Base-by-base conservation (phyloP, 1,140 invertebrate species). In the Sycophaga agraensis region DNA sequence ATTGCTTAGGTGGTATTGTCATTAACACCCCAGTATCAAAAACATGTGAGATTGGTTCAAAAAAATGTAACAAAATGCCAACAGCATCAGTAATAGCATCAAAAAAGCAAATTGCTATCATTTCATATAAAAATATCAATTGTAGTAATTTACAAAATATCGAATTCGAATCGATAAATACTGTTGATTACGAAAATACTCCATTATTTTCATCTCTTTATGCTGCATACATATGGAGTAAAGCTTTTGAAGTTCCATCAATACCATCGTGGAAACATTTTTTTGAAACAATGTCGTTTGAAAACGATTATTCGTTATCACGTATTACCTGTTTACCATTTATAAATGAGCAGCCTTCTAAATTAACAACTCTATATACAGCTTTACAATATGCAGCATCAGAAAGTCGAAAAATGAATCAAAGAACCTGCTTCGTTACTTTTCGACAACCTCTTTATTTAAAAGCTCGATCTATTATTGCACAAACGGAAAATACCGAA, bases 381-480 rank as follows among this genome's bases (percentile, higher is more conserved):
- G 50, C 59, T 43, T 45, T 66, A 16, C 60, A 34, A 21, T 35
- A 35, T 22, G 50, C 66, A 26, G n/a, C n/a, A 40, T n/a, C 50
- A 63, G 50, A 68, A 66, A 28, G 12, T 24, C 55, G 55, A 31
- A 14, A 49, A 17, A 40, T 58, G 7, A 35, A 66, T 16, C 70
- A 73, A 67, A 67, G 49, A 39, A 73, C 65, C 3, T 60, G 40
- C 39, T 63, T 77, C 8, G 68, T 77, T 1, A 75, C 70, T n/a
- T 75, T 76, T 66, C 72, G 74, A 56, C 73, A 73, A 48, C 63
- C 62, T 19, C 48, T 69, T 4, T 66, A 66, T 43, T 39, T 19
- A 3, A 68, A 73, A 67, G 69, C 71, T 31, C 34, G 55, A 22
- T 59, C 53, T 12, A 68, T 70, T 34, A 43, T 72, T 40, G 50